Evolutionary conservation across 2,113 vertebrate genomes (phyloP).

Genomic region (Pseudonaja textilis): DNA sequence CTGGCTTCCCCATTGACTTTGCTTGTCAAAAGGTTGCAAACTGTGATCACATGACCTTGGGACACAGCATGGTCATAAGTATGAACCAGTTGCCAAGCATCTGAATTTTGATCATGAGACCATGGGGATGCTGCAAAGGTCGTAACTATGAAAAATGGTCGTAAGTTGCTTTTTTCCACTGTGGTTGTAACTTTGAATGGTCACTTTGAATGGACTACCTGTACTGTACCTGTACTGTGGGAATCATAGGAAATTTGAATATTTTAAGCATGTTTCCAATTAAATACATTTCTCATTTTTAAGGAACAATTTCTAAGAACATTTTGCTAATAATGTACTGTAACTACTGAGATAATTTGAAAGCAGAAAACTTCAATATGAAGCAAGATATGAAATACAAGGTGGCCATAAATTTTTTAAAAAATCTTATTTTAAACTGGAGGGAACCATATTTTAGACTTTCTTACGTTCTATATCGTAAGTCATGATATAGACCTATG

Average conservation of each 20-base stretch:
- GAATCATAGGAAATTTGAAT: neutral
- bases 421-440: neutral
- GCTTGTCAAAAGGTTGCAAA: too few species aligned
- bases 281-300: neutral
- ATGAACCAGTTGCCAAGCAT: too few species aligned
- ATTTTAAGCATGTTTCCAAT: neutral
- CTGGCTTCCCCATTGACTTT: too few species aligned
- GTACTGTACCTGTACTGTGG: neutral
- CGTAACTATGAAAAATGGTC: too few species aligned
- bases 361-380: neutral
- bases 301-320: neutral
- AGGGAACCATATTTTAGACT: neutral
- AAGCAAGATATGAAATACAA: neutral
- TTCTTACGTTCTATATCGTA: neutral
- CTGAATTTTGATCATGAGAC: too few species aligned
- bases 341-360: neutral
- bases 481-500: neutral
- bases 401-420: neutral
- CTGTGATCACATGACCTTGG: too few species aligned
- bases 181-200: too few species aligned
- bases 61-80: too few species aligned
- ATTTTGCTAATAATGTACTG: neutral
- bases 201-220: too few species aligned
- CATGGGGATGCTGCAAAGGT: too few species aligned
- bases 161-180: too few species aligned